Percentiles rank a stretch among this genome's conserved stretches.
Evolutionary conservation across 2,113 vertebrate species (phyloP).

Genomic region (Donacobius atricapilla): DNA sequence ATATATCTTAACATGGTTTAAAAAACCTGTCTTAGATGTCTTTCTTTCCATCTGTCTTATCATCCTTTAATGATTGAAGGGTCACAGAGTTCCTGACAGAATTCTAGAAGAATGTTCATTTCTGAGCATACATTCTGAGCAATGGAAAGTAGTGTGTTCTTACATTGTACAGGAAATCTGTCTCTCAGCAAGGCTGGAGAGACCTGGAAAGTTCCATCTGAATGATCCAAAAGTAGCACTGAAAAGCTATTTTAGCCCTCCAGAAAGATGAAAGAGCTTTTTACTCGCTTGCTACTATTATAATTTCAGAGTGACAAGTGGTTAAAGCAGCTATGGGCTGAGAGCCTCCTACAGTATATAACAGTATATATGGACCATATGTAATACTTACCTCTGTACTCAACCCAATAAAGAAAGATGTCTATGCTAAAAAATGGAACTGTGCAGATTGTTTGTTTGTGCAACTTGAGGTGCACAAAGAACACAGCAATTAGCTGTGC

Average conservation of each 20-base stretch:
- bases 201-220: background rate
- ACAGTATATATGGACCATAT: background rate
- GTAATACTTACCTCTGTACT: background rate
- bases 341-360: background rate
- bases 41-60: background rate
- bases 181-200: conserved; percentile 15
- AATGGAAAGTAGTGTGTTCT: background rate
- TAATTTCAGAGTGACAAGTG: conserved; percentile 49
- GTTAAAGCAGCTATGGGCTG: conserved; percentile 7
- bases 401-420: background rate
- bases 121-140: background rate
- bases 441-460: background rate
- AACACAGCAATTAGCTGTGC: background rate
- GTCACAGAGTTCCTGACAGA: background rate
- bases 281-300: conserved; percentile 1
- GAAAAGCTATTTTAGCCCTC: conserved; percentile 15
- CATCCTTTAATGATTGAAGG: background rate
- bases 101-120: background rate
- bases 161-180: background rate
- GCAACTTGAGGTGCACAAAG: background rate
- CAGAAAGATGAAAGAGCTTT: conserved; percentile 25
- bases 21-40: no score
- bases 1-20: no score
- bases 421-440: background rate
- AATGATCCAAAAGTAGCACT: conserved; percentile 21